Evolutionary conservation across 2,888 invertebrate genomes (phyloP).

Genomic region (Dicyrtomina minuta): DNA sequence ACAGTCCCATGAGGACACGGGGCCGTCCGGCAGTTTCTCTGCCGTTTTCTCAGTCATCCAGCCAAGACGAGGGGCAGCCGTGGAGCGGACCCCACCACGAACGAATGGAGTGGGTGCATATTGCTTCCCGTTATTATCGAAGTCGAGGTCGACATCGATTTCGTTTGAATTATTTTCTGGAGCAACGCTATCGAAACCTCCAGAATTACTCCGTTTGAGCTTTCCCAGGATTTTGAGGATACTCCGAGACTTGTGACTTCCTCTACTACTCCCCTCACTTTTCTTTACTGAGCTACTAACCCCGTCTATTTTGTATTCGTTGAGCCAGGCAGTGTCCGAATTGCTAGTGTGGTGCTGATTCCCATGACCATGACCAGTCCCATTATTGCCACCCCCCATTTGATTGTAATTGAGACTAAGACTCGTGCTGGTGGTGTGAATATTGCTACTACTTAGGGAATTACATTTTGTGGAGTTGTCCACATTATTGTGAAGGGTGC

Average conservation of each 20-base stretch:
- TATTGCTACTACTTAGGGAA: slow-evolving; percentile 49
- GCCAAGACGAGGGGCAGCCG: slow-evolving; percentile 71
- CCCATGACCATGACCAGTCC: too few species aligned
- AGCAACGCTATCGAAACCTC: slow-evolving; percentile 64
- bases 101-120: slow-evolving; percentile 37
- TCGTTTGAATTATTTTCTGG: slow-evolving; percentile 36
- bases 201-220: slow-evolving; percentile 69
- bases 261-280: slow-evolving; percentile 34
- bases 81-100: slow-evolving; percentile 69
- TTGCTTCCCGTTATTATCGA: too few species aligned
- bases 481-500: background rate
- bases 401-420: background rate
- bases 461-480: slow-evolving; percentile 36
- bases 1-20: slow-evolving; percentile 77
- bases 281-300: too few species aligned
- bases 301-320: too few species aligned
- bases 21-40: slow-evolving; percentile 62
- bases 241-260: slow-evolving; percentile 50
- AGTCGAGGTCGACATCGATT: too few species aligned
- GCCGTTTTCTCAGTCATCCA: slow-evolving; percentile 58
- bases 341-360: slow-evolving; percentile 1
- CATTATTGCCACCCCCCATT: too few species aligned
- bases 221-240: slow-evolving; percentile 50
- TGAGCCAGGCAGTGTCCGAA: background rate
- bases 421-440: slow-evolving; percentile 39